Evolutionary conservation across 2,113 vertebrate genomes (phyloP).

Genomic region (Zosterops japonicus): DNA sequence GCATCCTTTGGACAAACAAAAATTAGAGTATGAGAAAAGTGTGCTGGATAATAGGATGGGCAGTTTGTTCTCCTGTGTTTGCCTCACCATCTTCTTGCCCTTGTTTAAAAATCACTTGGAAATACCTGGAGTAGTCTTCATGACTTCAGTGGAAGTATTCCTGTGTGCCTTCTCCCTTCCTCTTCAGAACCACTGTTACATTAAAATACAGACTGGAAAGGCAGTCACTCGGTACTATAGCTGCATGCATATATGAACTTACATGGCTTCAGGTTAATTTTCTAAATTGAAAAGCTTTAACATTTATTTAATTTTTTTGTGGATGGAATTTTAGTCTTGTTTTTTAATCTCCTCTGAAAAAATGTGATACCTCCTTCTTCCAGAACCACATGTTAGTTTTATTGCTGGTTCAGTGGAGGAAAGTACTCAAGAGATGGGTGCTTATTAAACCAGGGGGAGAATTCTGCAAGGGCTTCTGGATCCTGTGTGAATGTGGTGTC

Average conservation of each 20-base stretch:
- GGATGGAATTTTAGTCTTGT: background rate
- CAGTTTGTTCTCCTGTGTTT: background rate
- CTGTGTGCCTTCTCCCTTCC: background rate
- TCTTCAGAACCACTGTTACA: background rate
- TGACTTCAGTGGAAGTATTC: background rate
- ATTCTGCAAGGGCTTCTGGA: background rate
- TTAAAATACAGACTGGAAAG: background rate
- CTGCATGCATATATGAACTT: too few relatives aligned
- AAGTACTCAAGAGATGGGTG: background rate
- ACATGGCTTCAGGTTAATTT: too few relatives aligned
- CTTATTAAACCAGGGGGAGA: rapidly evolving
- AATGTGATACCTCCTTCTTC: background rate
- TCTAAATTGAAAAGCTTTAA: background rate
- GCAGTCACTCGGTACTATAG: background rate
- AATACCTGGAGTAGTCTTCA: background rate
- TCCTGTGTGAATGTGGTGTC: rapidly evolving
- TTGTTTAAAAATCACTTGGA: background rate
- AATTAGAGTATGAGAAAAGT: background rate
- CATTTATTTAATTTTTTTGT: background rate
- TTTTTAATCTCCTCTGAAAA: background rate
- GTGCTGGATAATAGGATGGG: background rate
- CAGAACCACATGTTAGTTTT: background rate
- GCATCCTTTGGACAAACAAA: background rate
- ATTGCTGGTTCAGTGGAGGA: background rate
- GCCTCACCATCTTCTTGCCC: background rate